Evolutionary conservation across 2,888 invertebrate genomes (phyloP), one percentile per base, ranked within the genome.

Genomic region (Acanthosepion esculentum): DNA sequence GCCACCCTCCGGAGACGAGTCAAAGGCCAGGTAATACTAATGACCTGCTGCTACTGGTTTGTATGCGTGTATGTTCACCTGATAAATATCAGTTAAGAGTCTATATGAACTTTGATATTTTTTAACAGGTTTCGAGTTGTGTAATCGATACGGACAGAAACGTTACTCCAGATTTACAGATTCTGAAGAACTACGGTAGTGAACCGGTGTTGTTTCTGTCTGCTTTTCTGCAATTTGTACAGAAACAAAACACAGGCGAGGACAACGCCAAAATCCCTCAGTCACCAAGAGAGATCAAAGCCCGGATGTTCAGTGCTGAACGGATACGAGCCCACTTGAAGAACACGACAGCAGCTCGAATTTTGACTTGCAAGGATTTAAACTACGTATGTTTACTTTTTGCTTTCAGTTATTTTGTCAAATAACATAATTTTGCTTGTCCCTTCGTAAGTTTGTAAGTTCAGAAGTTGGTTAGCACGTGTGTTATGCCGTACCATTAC

Each of bases 221-320:
- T 26, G 8, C 64, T 4, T 64, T 64, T 23, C 64, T 64, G 26
- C 64, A 64, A 29, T 29, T 64, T 8, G 64, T 64, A 4, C 64
- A 64, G 26, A 23, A 29, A 26, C 23, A 26, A 50, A 78, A 50
- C 55, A 50, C 93, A 29, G 94, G 93, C 29, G 64, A 55, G 7
- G 94, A 94, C 41, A 29, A 29, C 15, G 95, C 48, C 7, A n/a
- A 55, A 23, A 29, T 91, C 29, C 94, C 94, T 2, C 94, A 94
- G n/a, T 94, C 95, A 7, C 95, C 95, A 3, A 94, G 94, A 12
- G 95, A 95, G 94, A 95, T 95, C 26, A 95, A 95, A 1, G 95
- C 95, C 29, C n/a, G 95, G 50, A 95, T 95, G 95, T 23, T 95
- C 64, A 95, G 95, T 12, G 95, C 95, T 6, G 94, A 95, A 94